Evolutionary conservation across 2,888 invertebrate genomes (phyloP), one percentile per base, ranked within the genome.

Genomic region (Oxystoma pomonae): DNA sequence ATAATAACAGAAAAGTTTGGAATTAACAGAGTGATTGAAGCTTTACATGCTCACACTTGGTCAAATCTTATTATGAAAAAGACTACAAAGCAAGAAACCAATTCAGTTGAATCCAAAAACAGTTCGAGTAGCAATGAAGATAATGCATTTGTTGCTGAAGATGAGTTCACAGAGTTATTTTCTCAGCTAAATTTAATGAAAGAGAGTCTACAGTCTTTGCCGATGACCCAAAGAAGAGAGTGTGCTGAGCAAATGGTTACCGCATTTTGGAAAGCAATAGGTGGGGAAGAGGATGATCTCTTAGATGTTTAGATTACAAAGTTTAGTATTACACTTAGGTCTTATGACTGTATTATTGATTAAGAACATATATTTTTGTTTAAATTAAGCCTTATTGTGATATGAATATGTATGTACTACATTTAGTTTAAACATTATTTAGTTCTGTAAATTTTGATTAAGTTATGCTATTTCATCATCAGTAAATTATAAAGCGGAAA

Each of bases 181-280:
- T 83, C 85, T 64, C 86, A 86, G 70, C 79, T 91, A 65, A 83
- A 83, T 70, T 81, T 84, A 62, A 87, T 90, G 86, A 90, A 89
- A 78, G 86, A 87, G 68, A 86, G 85, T 75, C 86, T 89, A 12
- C 83, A 84, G 62, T 81, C 82, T 12, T 75, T 90, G 72, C 85
- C 87, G 16, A 79, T 81, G n/a, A 85, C 83, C 65, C 85, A 89
- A 73, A 82, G 90, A 66, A 86, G 86, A 74, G 83, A 83, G 59
- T 88, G 87, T 74, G 90, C 90, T 2, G 90, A 90, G 77, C 85
- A 89, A 78, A 84, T 90, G 75, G 89, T 89, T 1, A 83, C 87
- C 65, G 86, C 87, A 16, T 90, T 90, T 77, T 90, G 90, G 90
- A 84, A 84, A 73, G 88, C 90, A 0, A 87, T 90, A 73, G 90